Base-by-base conservation (phyloP, 1,140 invertebrate species). In the Lethocerus indicus region DNA sequence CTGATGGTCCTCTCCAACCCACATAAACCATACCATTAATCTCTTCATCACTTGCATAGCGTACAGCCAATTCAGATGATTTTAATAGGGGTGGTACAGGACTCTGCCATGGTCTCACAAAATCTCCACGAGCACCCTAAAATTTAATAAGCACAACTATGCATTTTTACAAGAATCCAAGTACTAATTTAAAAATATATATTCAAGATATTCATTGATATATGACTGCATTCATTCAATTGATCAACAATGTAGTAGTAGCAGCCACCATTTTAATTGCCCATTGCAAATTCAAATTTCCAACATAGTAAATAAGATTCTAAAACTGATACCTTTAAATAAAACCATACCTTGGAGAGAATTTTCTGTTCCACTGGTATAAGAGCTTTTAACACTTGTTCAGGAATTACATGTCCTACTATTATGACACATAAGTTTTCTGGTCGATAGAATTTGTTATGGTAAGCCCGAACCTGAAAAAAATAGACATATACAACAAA, bases 341-440 rank as follows among this genome's bases (percentile, higher is more conserved):
- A 42, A 24, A 24, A 21, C 23, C 18, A 3, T 65, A 83, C 81
- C 69, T 83, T 84, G 12, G 70, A 65, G 21, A 83, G 62, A 58
- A 91, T 87, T 67, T 85, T 88, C 49, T 82, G 69, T 64, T 91
- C 86, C 14, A 90, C 63, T 25, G 74, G 71, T 55, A 74, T 65
- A 20, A 93, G 61, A 13, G 76, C 75, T 59, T 74, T 67, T 62
- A 91, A 87, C 1, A 93, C 73, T 57, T 88, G 73, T 2, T 78
- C 67, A 36, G 81, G 71, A 42, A 80, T 73, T 4, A 94, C 75
- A 65, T 81, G 76, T 1, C 90, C 90, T 36, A 79, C 79, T 41
- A 94, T 77, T 49, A 91, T 81, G 2, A 94, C 64, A 52, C 78
- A 79, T 39, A 93, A 65, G 65, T 95, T 95, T 65, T 90, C 86